A percentile compares a stretch with the other conserved stretches of the same genome.
Evolutionary conservation across 2,888 invertebrate species (phyloP).

Genomic region (Drosophila kuntzei): DNA sequence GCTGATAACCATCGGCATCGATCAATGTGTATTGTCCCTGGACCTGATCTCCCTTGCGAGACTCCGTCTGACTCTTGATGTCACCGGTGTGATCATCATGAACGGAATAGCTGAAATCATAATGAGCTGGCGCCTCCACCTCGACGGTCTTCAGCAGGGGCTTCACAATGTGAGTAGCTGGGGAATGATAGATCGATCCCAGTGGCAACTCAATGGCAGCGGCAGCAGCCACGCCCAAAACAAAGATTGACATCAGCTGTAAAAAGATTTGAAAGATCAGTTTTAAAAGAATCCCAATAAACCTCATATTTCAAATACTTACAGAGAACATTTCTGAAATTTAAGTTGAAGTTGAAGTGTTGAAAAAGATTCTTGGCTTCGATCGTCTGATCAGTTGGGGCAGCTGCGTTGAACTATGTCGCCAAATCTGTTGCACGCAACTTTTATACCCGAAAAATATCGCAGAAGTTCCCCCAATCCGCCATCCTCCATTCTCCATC

Average conservation of each 20-base stretch:
- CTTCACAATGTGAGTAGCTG: conserved; percentile 70
- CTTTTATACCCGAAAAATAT: conserved; percentile 81
- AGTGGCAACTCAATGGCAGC: conserved; percentile 76
- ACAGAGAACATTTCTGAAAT: conserved; percentile 50
- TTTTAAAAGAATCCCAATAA: neutral
- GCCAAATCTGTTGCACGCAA: conserved; percentile 76
- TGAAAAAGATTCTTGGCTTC: conserved; percentile 22
- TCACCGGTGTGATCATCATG: conserved; percentile 87
- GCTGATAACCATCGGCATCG: conserved; percentile 87
- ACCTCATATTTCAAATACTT: neutral
- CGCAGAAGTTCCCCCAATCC: neutral
- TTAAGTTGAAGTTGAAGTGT: conserved; percentile 21
- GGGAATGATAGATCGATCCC: conserved; percentile 65
- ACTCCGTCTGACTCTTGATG: conserved; percentile 86
- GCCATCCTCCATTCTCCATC: conserved; percentile 26
- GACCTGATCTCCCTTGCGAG: conserved; percentile 86
- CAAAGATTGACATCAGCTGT: conserved; percentile 78
- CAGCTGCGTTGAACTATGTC: conserved; percentile 84
- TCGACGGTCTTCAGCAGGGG: conserved; percentile 81
- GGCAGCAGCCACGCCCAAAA: conserved; percentile 75
- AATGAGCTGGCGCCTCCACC: conserved; percentile 86
- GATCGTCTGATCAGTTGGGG: conserved; percentile 73
- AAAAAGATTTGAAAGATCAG: neutral
- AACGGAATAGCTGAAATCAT: conserved; percentile 86
- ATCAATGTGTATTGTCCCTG: conserved; percentile 87